Base-by-base conservation (phyloP, 53 echinoderm and acorn worm species). In the Stichopus horrens region DNA sequence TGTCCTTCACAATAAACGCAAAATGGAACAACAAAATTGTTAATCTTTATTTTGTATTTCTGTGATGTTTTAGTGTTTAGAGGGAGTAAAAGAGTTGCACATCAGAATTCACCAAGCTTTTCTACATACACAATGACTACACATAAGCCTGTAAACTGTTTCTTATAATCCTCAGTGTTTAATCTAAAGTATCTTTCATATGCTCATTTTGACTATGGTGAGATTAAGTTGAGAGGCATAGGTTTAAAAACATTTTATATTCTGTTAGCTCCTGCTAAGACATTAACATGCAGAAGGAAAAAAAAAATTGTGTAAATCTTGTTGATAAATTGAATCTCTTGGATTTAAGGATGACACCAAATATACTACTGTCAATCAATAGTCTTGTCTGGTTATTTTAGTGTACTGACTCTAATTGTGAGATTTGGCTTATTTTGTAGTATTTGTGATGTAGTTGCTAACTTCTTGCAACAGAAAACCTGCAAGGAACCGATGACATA, bases 321-420 rank as follows among this genome's bases (percentile, higher is more conserved):
- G 71, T 71, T 71, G 71, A 71, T 71, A 71, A 71, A n/a, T 71
- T 71, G 71, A 71, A 71, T 71, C 71, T 71, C 71, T 71, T 71
- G 71, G 71, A 71, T 71, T 18, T 71, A 71, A 71, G 71, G 71
- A 71, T 71, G 71, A 71, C 71, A 71, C 71, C 71, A 71, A 71
- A 71, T 71, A 71, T 71, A 71, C 71, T 71, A 71, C 71, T 7
- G 71, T 71, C 71, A 71, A 71, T 71, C 71, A 71, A 16, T 18
- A 13, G 18, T 71, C 19, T 71, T 71, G 19, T 71, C 5, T 71
- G 37, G 37, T 37, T 37, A 37, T 37, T 37, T 37, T 37, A 37
- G 37, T 37, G 37, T 37, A 37, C 2, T 37, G 37, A 37, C 37
- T 37, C 37, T 37, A 37, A 37, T 37, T 37, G 37, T 37, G 37